These are phyloP conservation scores for Drosophila eugracilis DNA, from an alignment of 1,140 invertebrate genomes.

Conservation along the genomic window DNA sequence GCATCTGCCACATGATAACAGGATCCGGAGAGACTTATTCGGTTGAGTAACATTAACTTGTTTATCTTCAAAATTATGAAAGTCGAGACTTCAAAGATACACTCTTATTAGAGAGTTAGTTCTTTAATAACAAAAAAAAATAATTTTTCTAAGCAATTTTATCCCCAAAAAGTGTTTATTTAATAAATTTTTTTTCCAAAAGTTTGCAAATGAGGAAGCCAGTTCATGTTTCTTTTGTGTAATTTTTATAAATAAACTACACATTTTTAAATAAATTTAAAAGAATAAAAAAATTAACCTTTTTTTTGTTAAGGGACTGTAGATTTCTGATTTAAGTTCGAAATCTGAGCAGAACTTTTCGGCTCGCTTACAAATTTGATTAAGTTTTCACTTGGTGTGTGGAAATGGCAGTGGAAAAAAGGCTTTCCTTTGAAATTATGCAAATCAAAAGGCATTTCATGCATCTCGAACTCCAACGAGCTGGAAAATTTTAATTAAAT, in stretches of 20 bases:
- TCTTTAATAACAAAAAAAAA: too few relatives aligned
- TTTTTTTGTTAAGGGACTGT: too few relatives aligned
- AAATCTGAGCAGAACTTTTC: conserved; percentile 6
- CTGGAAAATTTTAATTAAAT: conserved; percentile 81
- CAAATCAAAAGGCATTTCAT: conserved; percentile 71
- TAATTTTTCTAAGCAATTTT: too few relatives aligned
- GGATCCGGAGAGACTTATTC: conserved; percentile 1
- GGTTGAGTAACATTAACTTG: conserved; percentile 22
- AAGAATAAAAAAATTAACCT: too few relatives aligned
- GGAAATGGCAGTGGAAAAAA: conserved; percentile 21
- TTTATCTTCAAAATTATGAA: conserved; percentile 19
- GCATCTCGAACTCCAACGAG: conserved; percentile 64
- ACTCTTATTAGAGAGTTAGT: background rate
- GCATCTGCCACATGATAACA: conserved; percentile 38
- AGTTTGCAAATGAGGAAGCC: too few relatives aligned
- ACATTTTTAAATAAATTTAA: too few relatives aligned
- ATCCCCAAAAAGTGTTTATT: too few relatives aligned
- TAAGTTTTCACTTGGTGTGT: conserved; percentile 30
- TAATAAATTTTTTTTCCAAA: too few relatives aligned
- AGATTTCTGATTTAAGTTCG: too few relatives aligned
- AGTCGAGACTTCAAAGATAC: background rate
- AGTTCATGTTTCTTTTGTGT: too few relatives aligned
- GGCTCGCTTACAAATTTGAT: conserved; percentile 23
- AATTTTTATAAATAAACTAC: background rate
- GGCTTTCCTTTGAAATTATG: conserved; percentile 62